Base-by-base conservation (phyloP, 1,140 invertebrate species). In the Drosophila baimaii region DNA sequence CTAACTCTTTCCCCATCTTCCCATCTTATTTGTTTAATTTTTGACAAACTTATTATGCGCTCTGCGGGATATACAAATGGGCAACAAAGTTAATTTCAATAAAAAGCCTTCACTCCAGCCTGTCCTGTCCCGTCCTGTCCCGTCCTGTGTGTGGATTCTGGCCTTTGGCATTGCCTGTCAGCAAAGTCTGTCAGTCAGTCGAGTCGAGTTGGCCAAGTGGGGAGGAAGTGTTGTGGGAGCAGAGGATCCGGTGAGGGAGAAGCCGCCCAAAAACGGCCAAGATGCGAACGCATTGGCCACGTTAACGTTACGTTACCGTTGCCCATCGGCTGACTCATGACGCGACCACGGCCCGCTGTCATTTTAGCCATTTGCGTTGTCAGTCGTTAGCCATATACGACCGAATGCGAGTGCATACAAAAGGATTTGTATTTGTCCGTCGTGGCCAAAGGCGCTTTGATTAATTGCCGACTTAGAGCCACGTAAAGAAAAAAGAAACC, bases 391-490 rank as follows among this genome's bases (percentile, higher is more conserved):
- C 82, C 82, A 88, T 86, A 86, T 88, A 76, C 55, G 81, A 63
- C 37, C 70, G 62, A 58, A 63, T 52, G 57, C 78, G 46, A 55
- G 77, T 70, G 59, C 58, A 71, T 66, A 81, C 82, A 79, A 85
- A 85, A 84, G 84, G 73, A 89, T 89, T 84, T 90, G 84, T 84
- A 89, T 89, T 84, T 90, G 84, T 84, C 69, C 70, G 84, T 78
- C 73, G 80, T 72, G 84, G 81, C 85, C 80, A 47, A 78, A 79
- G 80, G 84, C 77, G 84, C 84, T 89, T 89, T 89, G 84, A 89
- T 89, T 89, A 89, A 89, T 89, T 89, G 84, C 84, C 85, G 84
- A 88, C 84, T 89, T 81, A 79, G 84, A 84, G 80, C 57, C 65
- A 63, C 47, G n/a, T 19, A 31, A 17, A 51, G 13, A 51, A 27